phyloP scores from a whole-genome alignment of 2,797 vertebrate species.

The Prunella strophiata region DNA sequence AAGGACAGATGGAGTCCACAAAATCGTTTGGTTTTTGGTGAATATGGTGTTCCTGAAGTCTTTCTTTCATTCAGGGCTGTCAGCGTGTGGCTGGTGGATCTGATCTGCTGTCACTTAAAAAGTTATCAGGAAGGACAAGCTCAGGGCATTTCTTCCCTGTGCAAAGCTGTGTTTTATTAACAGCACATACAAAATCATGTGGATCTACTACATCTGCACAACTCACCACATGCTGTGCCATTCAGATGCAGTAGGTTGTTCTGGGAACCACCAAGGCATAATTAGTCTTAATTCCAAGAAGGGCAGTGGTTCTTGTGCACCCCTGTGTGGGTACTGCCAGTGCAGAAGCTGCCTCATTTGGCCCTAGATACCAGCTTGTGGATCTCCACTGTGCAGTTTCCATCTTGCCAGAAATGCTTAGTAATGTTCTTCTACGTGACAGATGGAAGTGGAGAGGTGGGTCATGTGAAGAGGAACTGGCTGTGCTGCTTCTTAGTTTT shows the following conservation, averaged over 20 bases:
- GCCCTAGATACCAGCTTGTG: background rate
- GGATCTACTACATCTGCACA: background rate
- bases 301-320: background rate
- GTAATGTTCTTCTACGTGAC: background rate
- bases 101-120: background rate
- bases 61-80: too few species aligned
- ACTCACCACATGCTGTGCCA: background rate
- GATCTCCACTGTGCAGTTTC: background rate
- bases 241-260: background rate
- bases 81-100: background rate
- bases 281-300: background rate
- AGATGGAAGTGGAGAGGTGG: conserved; percentile 13
- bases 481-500: background rate
- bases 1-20: background rate
- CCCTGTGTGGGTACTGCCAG: background rate
- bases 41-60: too few species aligned
- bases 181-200: background rate
- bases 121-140: background rate
- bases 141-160: background rate
- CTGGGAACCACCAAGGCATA: background rate
- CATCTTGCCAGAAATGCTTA: background rate
- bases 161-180: background rate
- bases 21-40: too few species aligned
- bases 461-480: conserved; percentile 12
- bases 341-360: background rate